Evolutionary conservation across 2,888 invertebrate species (phyloP), one percentile per base, ranked within the genome.

Genomic region (Gnatocerus cornutus): DNA sequence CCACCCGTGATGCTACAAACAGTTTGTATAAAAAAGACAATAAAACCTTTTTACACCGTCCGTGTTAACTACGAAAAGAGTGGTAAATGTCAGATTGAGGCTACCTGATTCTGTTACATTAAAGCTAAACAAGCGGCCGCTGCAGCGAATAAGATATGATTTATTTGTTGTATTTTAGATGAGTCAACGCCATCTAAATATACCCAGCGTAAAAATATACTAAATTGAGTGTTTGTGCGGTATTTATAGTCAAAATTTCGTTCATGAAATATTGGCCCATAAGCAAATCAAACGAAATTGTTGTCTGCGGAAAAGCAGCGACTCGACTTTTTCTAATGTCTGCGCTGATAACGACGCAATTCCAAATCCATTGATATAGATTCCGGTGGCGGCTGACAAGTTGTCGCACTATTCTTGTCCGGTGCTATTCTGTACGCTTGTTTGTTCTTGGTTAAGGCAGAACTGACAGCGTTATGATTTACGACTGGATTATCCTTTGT

Each of bases 401-500:
- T 56, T 56, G 56, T 56, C 12, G 43, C 27, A 27, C 59, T 46
- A 48, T 59, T 33, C 33, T 59, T 59, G 59, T 59, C 59, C 59
- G 29, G 29, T 13, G 33, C 33, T 46, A 46, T 59, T 59, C 59
- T 29, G 21, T 33, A 16, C 46, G 33, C 30, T 46, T 45, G 14
- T 39, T 62, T 50, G 62, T 62, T 52, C 50, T 62, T 62, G 62
- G 13, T 62, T 52, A 62, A 52, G 45, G 46, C 52, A 39, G 14
- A 33, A 64, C 53, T 64, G 64, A 64, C 64, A 64, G 64, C 64
- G 53, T 16, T 43, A 64, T 64, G 64, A 64, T 64, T 55, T 64
- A 64, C 64, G 53, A 64, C 55, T 16, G 45, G 64, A 64, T 64
- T 64, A 64, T 64, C 64, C 64, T 64, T 64, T 55, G 30, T 64